Evolutionary conservation across 2,888 invertebrate genomes (phyloP).

Genomic region (Yponomeuta cagnagella): DNA sequence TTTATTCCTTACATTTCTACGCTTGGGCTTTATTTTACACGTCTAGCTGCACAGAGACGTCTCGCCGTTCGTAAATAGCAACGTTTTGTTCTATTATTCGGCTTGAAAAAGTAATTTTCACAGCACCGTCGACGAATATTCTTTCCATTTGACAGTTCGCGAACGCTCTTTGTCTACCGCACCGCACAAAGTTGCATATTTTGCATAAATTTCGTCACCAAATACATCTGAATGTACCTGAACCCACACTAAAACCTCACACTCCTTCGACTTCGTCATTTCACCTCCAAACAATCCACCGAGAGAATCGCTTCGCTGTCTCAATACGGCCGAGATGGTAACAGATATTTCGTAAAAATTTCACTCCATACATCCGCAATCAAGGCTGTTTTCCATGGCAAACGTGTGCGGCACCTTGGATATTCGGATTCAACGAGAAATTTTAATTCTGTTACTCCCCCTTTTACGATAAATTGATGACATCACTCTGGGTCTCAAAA

Average conservation of each 20-base stretch:
- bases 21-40: constrained; percentile 40
- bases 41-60: constrained; percentile 22
- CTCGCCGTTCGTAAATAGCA: constrained; percentile 13
- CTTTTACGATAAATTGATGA: background rate
- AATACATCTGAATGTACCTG: background rate
- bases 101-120: background rate
- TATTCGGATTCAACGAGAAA: background rate
- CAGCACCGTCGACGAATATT: background rate
- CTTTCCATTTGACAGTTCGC: background rate
- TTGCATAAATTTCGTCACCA: constrained; percentile 13
- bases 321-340: background rate
- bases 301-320: background rate
- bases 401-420: background rate
- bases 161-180: constrained; percentile 9
- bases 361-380: background rate
- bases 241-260: background rate
- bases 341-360: background rate
- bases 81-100: constrained; percentile 16
- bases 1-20: constrained; percentile 45
- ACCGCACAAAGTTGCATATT: constrained; percentile 10
- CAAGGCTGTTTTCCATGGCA: background rate
- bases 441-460: background rate
- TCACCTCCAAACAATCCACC: background rate
- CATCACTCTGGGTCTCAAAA: background rate
- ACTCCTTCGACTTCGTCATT: background rate